A percentile compares a stretch with the other conserved stretches of the same genome.
Evolutionary conservation across 2,888 invertebrate species (phyloP).

Genomic region (Xestobium rufovillosum): DNA sequence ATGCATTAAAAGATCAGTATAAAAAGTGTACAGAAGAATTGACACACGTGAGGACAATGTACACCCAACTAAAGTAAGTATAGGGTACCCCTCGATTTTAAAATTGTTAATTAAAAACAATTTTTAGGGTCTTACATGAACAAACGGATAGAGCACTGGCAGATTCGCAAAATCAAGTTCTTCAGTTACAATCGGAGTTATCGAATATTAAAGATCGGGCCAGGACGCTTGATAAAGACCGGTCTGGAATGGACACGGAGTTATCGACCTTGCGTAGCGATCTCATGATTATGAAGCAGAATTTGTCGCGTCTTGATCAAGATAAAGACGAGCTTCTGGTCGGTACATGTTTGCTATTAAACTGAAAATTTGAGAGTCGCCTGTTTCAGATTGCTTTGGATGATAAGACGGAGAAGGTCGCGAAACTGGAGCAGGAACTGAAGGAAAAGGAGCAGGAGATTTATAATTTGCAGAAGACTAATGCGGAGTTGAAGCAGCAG

Average conservation of each 20-base stretch:
- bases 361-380: constrained; percentile 8
- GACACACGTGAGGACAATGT: constrained; percentile 47
- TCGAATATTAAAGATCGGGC: constrained; percentile 53
- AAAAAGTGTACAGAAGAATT: constrained; percentile 47
- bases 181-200: constrained; percentile 57
- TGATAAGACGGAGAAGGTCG: constrained; percentile 62
- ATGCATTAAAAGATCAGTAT: constrained; percentile 47
- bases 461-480: constrained; percentile 47
- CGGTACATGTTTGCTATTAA: constrained; percentile 25
- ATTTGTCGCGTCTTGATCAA: constrained; percentile 57
- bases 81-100: neutral
- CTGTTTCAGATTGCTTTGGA: constrained; percentile 56
- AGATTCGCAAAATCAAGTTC: constrained; percentile 61
- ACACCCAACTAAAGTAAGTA: constrained; percentile 52
- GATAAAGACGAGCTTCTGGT: constrained; percentile 63
- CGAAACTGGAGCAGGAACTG: constrained; percentile 57
- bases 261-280: constrained; percentile 55
- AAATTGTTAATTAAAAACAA: constrained; percentile 7
- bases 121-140: constrained; percentile 60
- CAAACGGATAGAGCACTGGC: constrained; percentile 67
- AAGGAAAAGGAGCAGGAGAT: constrained; percentile 52
- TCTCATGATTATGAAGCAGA: constrained; percentile 54
- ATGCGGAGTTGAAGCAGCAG: constrained; percentile 52
- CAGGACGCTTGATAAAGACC: constrained; percentile 51
- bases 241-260: constrained; percentile 54